A percentile compares a stretch with the other conserved stretches of the same genome.
phyloP scores from a whole-genome alignment of 2,113 vertebrate genomes.

The Procavia capensis region DNA sequence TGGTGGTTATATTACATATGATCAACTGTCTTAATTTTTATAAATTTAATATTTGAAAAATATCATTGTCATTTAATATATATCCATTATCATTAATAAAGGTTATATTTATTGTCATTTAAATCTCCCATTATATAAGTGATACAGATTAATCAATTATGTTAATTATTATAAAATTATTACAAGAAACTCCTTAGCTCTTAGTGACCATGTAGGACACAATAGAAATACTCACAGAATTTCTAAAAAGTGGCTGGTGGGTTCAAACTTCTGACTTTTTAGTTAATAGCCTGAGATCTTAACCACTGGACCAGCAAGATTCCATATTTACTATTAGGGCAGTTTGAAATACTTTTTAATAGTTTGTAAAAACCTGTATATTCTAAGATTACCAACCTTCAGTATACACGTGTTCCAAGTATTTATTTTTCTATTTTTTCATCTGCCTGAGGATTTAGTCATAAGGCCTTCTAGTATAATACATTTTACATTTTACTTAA shows the following conservation, averaged over 20 bases:
- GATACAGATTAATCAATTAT: not conserved
- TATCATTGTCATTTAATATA: not conserved
- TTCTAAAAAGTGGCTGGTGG: too few relatives aligned
- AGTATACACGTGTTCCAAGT: not conserved
- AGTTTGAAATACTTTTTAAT: not conserved
- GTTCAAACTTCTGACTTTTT: too few relatives aligned
- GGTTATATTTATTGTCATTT: not conserved
- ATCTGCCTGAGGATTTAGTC: not conserved
- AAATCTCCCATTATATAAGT: not conserved
- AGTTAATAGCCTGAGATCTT: too few relatives aligned
- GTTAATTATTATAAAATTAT: not conserved
- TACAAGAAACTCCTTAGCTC: too few relatives aligned
- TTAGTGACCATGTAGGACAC: too few relatives aligned
- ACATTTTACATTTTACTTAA: not conserved
- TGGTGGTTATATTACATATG: not conserved
- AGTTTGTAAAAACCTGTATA: not conserved
- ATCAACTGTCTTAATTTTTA: not conserved
- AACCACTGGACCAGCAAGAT: too few relatives aligned
- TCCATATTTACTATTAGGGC: not conserved
- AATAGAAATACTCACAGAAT: too few relatives aligned
- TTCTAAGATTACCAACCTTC: not conserved
- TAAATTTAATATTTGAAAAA: not conserved
- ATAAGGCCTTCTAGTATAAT: not conserved
- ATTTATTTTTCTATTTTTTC: not conserved
- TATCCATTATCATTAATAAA: not conserved